These are phyloP conservation scores for Drosophila teissieri DNA, from an alignment of 1,140 invertebrate genomes.

Conservation along the genomic window DNA sequence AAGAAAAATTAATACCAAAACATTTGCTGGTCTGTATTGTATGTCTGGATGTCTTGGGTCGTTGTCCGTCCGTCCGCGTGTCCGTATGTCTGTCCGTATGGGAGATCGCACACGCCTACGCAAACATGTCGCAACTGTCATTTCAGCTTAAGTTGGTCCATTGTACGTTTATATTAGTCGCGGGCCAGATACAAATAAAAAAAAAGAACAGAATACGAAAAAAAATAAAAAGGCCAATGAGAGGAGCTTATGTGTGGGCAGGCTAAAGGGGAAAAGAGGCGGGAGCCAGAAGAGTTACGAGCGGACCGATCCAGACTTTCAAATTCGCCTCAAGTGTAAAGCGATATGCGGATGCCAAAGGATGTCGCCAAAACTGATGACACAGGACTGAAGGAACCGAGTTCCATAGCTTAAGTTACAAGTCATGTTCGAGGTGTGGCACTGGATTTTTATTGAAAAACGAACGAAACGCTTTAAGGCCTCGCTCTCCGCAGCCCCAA, in stretches of 20 bases:
- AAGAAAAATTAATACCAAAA: constrained; percentile 80
- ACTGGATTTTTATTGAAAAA: constrained; percentile 34
- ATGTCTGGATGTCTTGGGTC: constrained; percentile 34
- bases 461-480: constrained; percentile 37
- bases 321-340: constrained; percentile 82
- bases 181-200: constrained; percentile 61
- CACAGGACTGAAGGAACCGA: constrained; percentile 35
- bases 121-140: constrained; percentile 84
- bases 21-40: constrained; percentile 53
- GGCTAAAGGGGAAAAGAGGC: constrained; percentile 4
- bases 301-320: constrained; percentile 73
- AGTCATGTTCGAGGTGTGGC: constrained; percentile 68
- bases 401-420: constrained; percentile 76
- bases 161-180: constrained; percentile 84
- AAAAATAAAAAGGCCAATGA: constrained; percentile 42
- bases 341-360: constrained; percentile 66
- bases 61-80: constrained; percentile 17
- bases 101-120: constrained; percentile 81
- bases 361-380: constrained; percentile 63
- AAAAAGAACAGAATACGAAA: background rate
- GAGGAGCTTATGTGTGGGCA: constrained; percentile 41
- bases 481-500: constrained; percentile 7
- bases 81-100: constrained; percentile 34
- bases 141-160: constrained; percentile 83
- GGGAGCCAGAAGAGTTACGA: constrained; percentile 75